Base-by-base conservation (phyloP, 2,888 invertebrate genomes). In the Tetanocera ferruginea region DNA sequence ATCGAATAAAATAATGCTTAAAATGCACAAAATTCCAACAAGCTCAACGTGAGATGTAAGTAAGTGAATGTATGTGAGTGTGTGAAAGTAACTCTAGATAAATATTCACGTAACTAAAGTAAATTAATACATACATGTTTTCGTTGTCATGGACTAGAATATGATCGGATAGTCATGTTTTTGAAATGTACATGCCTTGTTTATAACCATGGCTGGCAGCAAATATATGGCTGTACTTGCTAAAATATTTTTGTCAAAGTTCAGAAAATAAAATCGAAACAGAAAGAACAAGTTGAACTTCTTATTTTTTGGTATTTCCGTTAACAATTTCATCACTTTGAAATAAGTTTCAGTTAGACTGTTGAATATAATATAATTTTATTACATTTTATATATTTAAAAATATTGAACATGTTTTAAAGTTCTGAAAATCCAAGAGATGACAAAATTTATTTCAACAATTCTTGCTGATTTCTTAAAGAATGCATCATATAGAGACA, bases 11-110 rank as follows among this genome's bases (percentile, higher is more conserved):
- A 55, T 43, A 25, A 25, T 60, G 37, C 37, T 11, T 23, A 49
- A 49, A 62, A 62, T 62, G 62, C 62, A 73, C 60, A 62, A 62
- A 73, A 49, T 62, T 62, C 62, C 73, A 73, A 64, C 8, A 3
- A n/a, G 17, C 64, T 34, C 25, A 31, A 34, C 64, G 31, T 17
- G 23, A n/a, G 64, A 55, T 23, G 57, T 60, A 28, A 23, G 57
- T 25, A 25, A 5, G 19, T 14, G 23, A 2, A 9, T 25, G 52
- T 6, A 8, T 5, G 57, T 60, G 25, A 1, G 19, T 4, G 57
- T 23, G 57, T 28, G 57, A 14, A 28, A 25, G 5, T 25, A 60
- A 28, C n/a, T 43, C 43, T 43, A 23, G 57, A 60, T 23, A 28
- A 60, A 60, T 60, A 5, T 60, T 23, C 57, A 60, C 23, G 57